Percentiles rank a stretch among this genome's conserved stretches.
Conservation (phyloP, 1,140 invertebrate species). For the Zophobas morio region DNA sequence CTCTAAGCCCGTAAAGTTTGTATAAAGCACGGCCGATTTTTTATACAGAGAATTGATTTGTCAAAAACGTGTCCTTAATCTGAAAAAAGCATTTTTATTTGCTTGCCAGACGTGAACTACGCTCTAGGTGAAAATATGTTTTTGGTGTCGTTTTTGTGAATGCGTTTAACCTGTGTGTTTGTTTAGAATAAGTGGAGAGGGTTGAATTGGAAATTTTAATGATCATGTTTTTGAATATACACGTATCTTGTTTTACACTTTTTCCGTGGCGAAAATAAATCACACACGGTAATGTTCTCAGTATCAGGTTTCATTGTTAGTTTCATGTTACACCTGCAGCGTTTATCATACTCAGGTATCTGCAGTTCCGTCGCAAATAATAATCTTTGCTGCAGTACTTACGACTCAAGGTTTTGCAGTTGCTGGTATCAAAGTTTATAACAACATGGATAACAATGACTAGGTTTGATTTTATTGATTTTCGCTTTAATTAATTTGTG, state of each 20-base stretch:
- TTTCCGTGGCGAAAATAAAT: slow-evolving; percentile 4
- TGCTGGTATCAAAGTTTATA: too few relatives aligned
- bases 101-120: too few relatives aligned
- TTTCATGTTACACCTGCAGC: not conserved
- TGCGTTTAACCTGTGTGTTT: not conserved
- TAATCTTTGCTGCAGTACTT: too few relatives aligned
- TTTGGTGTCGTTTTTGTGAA: too few relatives aligned
- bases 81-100: not conserved
- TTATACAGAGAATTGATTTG: slow-evolving; percentile 11
- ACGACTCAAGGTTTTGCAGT: too few relatives aligned
- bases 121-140: too few relatives aligned
- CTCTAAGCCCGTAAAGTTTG: slow-evolving; percentile 10
- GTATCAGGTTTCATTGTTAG: slow-evolving; percentile 15
- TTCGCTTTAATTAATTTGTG: too few relatives aligned
- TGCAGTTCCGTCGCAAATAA: too few relatives aligned
- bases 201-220: not conserved
- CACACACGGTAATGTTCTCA: slow-evolving; percentile 4
- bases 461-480: too few relatives aligned
- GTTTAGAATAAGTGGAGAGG: not conserved
- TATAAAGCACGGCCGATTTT: slow-evolving; percentile 7
- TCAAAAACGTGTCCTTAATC: slow-evolving; percentile 11
- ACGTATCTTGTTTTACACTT: not conserved
- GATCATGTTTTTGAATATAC: slow-evolving; percentile 3
- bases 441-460: too few relatives aligned
- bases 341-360: not conserved